A percentile compares a stretch with the other conserved stretches of the same genome.
Conservation (phyloP, 1,140 invertebrate species). For the Radopholus similis region DNA sequence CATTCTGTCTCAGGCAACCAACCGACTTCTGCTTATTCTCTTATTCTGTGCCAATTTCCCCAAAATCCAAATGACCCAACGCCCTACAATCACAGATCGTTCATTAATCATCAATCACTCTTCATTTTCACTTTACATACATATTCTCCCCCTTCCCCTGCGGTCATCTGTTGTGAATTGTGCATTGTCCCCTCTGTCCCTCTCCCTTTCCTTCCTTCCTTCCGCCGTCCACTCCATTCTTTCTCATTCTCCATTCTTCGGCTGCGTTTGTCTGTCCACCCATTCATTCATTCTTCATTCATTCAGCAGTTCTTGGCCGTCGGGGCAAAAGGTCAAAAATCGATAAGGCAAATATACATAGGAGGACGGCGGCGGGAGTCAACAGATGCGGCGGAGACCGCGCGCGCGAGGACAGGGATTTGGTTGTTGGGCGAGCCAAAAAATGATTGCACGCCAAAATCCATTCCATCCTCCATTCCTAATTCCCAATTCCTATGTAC, state of each 20-base stretch:
- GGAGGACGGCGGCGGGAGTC: not conserved
- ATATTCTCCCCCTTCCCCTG: not conserved
- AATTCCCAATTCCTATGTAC: no score
- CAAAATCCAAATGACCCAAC: not conserved
- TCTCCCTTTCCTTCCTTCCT: not conserved
- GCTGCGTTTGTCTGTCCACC: not conserved
- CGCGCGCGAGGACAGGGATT: no score
- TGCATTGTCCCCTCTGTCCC: not conserved
- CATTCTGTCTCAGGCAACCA: not conserved
- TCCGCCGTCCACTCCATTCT: not conserved
- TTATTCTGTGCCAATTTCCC: not conserved
- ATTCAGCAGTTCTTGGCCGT: not conserved
- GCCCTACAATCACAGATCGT: no score
- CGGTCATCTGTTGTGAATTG: not conserved
- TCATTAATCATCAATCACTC: no score
- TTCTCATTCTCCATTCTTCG: not conserved
- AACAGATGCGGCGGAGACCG: not conserved
- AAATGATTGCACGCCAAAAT: no score
- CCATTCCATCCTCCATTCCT: no score
- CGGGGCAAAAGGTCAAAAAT: constrained; percentile 9
- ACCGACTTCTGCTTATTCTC: not conserved
- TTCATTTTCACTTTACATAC: not conserved
- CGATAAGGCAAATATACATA: constrained; percentile 2
- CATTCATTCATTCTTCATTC: not conserved
- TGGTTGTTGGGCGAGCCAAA: no score